Percentiles rank a stretch among this genome's conserved stretches.
Conservation (phyloP, 2,888 invertebrate species). For the Shargacucullia verbasci region DNA sequence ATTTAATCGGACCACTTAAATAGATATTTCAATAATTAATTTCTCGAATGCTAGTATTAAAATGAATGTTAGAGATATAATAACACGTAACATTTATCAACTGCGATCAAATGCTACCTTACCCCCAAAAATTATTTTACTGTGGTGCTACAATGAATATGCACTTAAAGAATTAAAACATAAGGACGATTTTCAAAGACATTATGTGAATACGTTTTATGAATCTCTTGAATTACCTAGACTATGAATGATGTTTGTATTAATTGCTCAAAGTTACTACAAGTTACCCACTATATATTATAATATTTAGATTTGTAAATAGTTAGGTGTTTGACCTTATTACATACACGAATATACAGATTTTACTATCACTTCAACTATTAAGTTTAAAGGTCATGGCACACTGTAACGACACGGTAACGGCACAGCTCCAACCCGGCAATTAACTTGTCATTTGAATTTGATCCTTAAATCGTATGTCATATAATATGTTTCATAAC, state of each 20-base stretch:
- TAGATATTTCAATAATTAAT: too few relatives aligned
- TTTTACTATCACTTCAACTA: neutral
- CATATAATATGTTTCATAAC: too few relatives aligned
- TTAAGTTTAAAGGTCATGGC: neutral
- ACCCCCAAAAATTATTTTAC: too few relatives aligned
- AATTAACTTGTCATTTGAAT: too few relatives aligned
- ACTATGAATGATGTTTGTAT: neutral
- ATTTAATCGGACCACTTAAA: too few relatives aligned
- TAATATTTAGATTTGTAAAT: slow-evolving; percentile 4
- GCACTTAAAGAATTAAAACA: neutral
- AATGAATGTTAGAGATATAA: too few relatives aligned
- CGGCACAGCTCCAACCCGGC: too few relatives aligned
- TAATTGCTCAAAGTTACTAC: slow-evolving; percentile 30
- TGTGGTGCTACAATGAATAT: neutral
- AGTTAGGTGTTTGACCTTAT: slow-evolving; percentile 4
- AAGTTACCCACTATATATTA: slow-evolving; percentile 2
- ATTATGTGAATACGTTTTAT: neutral
- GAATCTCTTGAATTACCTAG: slow-evolving; percentile 1
- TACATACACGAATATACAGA: neutral
- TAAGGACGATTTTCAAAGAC: neutral
- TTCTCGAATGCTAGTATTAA: too few relatives aligned
- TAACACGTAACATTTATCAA: too few relatives aligned
- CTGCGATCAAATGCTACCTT: too few relatives aligned
- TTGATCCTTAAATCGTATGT: too few relatives aligned
- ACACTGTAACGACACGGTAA: too few relatives aligned